Conservation (phyloP, 2,797 vertebrate species). For the Sebastes wilsoni region DNA sequence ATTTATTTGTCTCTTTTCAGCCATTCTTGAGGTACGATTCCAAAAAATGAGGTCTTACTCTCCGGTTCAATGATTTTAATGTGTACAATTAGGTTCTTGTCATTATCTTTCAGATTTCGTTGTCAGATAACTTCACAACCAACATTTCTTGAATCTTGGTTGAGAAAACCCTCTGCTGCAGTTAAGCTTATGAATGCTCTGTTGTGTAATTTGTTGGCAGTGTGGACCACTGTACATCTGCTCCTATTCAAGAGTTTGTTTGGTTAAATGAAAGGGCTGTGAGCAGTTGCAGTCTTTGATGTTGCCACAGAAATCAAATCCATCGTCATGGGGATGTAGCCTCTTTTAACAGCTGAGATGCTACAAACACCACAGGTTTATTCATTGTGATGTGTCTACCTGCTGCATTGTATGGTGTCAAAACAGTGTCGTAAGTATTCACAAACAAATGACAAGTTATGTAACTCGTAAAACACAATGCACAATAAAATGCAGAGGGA, state of each 20-base stretch:
- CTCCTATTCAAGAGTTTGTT: constrained; percentile 34
- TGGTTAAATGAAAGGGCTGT: constrained; percentile 28
- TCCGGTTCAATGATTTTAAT: background rate
- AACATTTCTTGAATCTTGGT: background rate
- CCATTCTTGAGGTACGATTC: too few relatives aligned
- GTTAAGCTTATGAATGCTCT: constrained; percentile 1
- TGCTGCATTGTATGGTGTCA: background rate
- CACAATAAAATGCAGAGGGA: too few relatives aligned
- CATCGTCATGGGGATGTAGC: background rate
- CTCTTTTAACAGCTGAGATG: constrained; percentile 9
- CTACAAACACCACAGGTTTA: background rate
- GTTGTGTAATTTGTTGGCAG: constrained; percentile 41
- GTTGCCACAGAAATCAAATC: constrained; percentile 17
- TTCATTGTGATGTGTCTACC: background rate
- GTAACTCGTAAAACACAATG: too few relatives aligned
- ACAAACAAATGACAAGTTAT: too few relatives aligned
- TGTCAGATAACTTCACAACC: background rate
- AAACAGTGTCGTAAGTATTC: too few relatives aligned
- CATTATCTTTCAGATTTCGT: background rate
- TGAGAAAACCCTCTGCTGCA: background rate
- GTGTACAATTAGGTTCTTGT: constrained; percentile 2
- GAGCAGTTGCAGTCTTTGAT: constrained; percentile 29
- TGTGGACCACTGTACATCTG: constrained; percentile 29
- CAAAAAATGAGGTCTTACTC: too few relatives aligned
- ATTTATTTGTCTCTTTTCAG: too few relatives aligned